phyloP scores from a whole-genome alignment of 2,888 invertebrate genomes.

The Sylvicola cinctus region DNA sequence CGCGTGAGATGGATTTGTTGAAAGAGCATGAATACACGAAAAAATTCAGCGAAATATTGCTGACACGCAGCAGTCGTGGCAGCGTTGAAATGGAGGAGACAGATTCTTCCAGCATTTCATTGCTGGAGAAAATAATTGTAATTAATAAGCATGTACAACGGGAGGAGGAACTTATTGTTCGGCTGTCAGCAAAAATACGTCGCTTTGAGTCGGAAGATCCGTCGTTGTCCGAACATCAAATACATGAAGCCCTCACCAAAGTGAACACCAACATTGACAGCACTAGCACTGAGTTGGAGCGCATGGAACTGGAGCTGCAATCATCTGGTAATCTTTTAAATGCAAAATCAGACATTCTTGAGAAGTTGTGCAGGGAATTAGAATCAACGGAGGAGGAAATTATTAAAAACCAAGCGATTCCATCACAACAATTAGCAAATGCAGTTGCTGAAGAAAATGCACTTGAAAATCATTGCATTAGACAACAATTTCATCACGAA shows the following conservation, averaged over 20 bases:
- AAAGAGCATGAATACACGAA: constrained; percentile 33
- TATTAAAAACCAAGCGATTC: background rate
- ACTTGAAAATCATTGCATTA: no score
- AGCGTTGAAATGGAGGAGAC: constrained; percentile 13
- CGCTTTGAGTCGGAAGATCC: constrained; percentile 32
- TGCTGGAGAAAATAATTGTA: constrained; percentile 49
- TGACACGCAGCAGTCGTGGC: constrained; percentile 12
- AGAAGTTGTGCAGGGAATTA: constrained; percentile 31
- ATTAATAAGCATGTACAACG: constrained; percentile 51
- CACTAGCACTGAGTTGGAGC: constrained; percentile 32
- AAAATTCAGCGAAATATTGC: constrained; percentile 16
- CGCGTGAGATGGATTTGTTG: constrained; percentile 31
- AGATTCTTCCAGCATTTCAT: no score
- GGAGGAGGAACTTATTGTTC: constrained; percentile 50
- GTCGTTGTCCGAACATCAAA: constrained; percentile 22
- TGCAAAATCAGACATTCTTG: constrained; percentile 30
- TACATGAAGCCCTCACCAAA: constrained; percentile 28
- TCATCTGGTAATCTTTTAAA: constrained; percentile 32
- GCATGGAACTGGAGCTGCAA: constrained; percentile 29
- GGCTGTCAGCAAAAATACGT: constrained; percentile 41
- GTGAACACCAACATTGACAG: constrained; percentile 31
- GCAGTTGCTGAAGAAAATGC: no score
- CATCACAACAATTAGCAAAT: no score
- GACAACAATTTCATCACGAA: no score
- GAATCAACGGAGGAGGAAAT: background rate